Conservation (phyloP, 1,140 invertebrate genomes). For the Mactra quadrangularis region DNA sequence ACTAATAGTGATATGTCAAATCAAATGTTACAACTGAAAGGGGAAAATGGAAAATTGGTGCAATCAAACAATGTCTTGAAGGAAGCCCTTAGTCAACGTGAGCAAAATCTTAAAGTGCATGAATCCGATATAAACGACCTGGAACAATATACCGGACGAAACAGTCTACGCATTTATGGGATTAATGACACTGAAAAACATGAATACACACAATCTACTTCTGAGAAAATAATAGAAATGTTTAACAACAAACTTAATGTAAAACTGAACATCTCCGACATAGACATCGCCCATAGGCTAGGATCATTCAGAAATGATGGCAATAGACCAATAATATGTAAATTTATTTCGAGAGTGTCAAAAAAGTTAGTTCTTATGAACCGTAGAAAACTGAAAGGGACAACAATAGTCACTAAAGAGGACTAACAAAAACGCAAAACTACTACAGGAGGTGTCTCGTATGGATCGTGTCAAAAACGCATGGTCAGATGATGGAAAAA, state of each 20-base stretch:
- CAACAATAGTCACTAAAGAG: not conserved
- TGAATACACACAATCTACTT: not conserved
- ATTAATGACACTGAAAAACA: not conserved
- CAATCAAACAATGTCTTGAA: not conserved
- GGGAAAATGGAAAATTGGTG: not conserved
- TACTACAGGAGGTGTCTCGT: too few species aligned
- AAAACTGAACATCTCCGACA: not conserved
- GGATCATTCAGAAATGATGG: not conserved
- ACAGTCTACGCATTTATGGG: slow-evolving; percentile 2
- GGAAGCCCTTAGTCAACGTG: not conserved
- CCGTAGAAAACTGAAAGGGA: not conserved
- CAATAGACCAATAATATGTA: slow-evolving; percentile 22
- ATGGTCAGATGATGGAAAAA: too few species aligned
- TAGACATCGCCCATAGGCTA: slow-evolving; percentile 15
- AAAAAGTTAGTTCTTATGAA: not conserved
- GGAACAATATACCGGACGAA: slow-evolving; percentile 25
- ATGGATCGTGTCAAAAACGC: too few species aligned
- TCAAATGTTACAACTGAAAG: not conserved
- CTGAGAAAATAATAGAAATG: not conserved
- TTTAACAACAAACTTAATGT: slow-evolving; percentile 1
- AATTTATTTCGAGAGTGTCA: not conserved
- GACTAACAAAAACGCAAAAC: slow-evolving; percentile 22
- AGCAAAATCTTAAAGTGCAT: not conserved
- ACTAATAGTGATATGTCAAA: not conserved
- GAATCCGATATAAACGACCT: not conserved